phyloP scores from a whole-genome alignment of 2,113 vertebrate genomes.

The Microcebus griseorufus region DNA sequence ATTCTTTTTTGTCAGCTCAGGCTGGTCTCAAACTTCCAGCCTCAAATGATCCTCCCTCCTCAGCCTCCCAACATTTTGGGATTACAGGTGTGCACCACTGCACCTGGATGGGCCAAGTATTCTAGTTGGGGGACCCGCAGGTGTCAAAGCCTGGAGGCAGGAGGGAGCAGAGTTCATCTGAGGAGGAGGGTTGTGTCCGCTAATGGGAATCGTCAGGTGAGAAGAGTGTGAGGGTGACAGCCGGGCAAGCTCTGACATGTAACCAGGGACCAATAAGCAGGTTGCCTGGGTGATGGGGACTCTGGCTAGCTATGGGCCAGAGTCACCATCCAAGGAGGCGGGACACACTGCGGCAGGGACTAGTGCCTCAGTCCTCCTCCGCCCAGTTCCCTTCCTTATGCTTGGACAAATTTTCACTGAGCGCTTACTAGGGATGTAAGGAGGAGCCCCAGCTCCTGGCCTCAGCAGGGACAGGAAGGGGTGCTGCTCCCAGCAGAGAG shows the following conservation, averaged over 20 bases:
- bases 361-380: neutral
- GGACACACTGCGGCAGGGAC: neutral
- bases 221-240: neutral
- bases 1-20: no score
- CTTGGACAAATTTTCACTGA: neutral
- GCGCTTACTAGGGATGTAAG: neutral
- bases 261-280: neutral
- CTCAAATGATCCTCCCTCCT: no score
- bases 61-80: no score
- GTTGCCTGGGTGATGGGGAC: neutral
- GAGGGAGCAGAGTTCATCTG: neutral
- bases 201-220: neutral
- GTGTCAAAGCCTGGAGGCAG: neutral
- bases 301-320: neutral
- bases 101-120: no score
- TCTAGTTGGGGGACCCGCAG: neutral
- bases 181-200: neutral
- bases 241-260: neutral
- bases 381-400: neutral
- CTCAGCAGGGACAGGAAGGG: neutral
- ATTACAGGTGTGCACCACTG: no score
- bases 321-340: neutral
- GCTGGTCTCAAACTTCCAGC: no score
- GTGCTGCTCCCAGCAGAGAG: neutral
- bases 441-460: neutral